Conservation (phyloP, 2,888 invertebrate species). For the Iphiclides podalirius region DNA sequence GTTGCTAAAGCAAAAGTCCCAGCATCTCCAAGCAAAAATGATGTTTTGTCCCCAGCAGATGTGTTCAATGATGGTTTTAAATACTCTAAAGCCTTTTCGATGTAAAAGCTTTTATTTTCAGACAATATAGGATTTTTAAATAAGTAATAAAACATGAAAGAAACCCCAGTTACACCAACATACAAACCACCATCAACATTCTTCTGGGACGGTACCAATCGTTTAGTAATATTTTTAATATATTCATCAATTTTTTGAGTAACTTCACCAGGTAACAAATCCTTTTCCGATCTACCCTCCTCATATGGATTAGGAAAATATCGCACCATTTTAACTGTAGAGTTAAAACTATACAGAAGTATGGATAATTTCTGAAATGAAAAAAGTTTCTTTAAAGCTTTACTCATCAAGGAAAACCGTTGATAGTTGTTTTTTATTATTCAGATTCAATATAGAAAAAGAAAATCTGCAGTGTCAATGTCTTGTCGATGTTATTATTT, state of each 20-base stretch:
- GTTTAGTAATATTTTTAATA: slow-evolving; percentile 52
- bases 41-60: slow-evolving; percentile 81
- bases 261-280: slow-evolving; percentile 45
- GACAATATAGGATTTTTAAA: slow-evolving; percentile 76
- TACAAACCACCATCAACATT: slow-evolving; percentile 83
- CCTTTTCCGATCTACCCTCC: slow-evolving; percentile 34
- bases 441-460: too few relatives aligned
- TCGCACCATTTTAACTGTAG: slow-evolving; percentile 58
- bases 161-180: slow-evolving; percentile 85
- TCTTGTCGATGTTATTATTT: slow-evolving; percentile 3
- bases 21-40: slow-evolving; percentile 89
- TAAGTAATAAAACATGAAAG: slow-evolving; percentile 88
- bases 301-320: slow-evolving; percentile 61
- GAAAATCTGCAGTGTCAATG: too few relatives aligned
- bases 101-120: slow-evolving; percentile 61
- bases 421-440: too few relatives aligned
- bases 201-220: slow-evolving; percentile 49
- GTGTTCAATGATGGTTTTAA: slow-evolving; percentile 81
- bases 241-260: slow-evolving; percentile 50
- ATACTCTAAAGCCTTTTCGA: slow-evolving; percentile 82
- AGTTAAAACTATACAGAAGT: slow-evolving; percentile 35
- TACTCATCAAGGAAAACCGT: slow-evolving; percentile 35
- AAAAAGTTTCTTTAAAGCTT: slow-evolving; percentile 28
- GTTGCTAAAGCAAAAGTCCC: slow-evolving; percentile 88
- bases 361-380: slow-evolving; percentile 33